Conservation (phyloP, 2,888 invertebrate species). For the Elegia similella region DNA sequence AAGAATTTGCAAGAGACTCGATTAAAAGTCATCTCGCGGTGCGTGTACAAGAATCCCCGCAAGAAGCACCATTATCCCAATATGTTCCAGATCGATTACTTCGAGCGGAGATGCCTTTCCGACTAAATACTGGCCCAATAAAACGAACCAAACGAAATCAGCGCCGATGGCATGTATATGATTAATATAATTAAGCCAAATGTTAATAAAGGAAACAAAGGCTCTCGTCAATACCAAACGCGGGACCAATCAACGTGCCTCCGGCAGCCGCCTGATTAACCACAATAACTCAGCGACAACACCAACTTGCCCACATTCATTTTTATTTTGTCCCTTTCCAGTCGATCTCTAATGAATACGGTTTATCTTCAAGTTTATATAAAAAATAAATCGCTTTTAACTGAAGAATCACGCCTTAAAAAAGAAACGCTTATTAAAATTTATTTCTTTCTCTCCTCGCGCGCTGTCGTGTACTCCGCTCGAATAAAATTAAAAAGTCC, state of each 20-base stretch:
- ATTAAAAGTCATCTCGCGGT: slow-evolving; percentile 14
- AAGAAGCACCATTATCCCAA: slow-evolving; percentile 20
- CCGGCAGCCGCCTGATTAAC: slow-evolving; percentile 66
- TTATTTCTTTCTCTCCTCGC: slow-evolving; percentile 80
- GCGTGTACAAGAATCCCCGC: slow-evolving; percentile 2
- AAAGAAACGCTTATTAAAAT: slow-evolving; percentile 82
- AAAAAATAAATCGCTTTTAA: slow-evolving; percentile 81
- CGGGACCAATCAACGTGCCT: slow-evolving; percentile 67
- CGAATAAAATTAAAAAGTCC: slow-evolving; percentile 82
- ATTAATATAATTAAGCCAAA: slow-evolving; percentile 57
- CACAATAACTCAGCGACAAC: slow-evolving; percentile 77
- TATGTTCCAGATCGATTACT: slow-evolving; percentile 19
- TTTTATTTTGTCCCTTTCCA: slow-evolving; percentile 78
- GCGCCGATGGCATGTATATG: slow-evolving; percentile 39
- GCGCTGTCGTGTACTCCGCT: slow-evolving; percentile 77
- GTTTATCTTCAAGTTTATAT: slow-evolving; percentile 80
- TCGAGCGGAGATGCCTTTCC: slow-evolving; percentile 10
- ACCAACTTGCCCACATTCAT: slow-evolving; percentile 73
- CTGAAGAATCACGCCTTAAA: slow-evolving; percentile 82
- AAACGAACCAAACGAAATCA: slow-evolving; percentile 25
- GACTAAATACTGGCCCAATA: slow-evolving; percentile 19
- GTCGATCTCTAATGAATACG: slow-evolving; percentile 81
- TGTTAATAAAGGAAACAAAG: slow-evolving; percentile 65
- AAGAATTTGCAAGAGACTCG: slow-evolving; percentile 12
- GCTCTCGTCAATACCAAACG: slow-evolving; percentile 40